A percentile compares a stretch with the other conserved stretches of the same genome.
Evolutionary conservation across 2,888 invertebrate species (phyloP).

Genomic region (Mamestra brassicae): DNA sequence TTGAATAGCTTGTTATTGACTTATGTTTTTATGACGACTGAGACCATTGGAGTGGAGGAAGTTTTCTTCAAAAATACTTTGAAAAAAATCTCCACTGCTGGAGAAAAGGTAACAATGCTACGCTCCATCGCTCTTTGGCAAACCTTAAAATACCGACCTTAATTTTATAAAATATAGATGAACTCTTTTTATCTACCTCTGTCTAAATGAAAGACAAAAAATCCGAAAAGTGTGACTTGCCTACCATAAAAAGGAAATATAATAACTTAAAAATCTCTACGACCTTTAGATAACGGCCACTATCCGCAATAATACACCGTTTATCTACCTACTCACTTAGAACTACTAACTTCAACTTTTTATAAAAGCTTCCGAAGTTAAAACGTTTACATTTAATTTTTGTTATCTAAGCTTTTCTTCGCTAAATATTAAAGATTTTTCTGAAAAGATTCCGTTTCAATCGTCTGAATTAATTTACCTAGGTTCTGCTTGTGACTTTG

Average conservation of each 20-base stretch:
- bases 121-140: too few relatives aligned
- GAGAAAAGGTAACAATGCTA: too few relatives aligned
- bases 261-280: too few relatives aligned
- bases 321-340: constrained; percentile 3
- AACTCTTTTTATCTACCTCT: too few relatives aligned
- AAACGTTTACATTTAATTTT: background rate
- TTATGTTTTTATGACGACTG: too few relatives aligned
- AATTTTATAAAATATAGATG: background rate
- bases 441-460: background rate
- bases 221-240: background rate
- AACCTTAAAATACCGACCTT: too few relatives aligned
- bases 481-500: background rate
- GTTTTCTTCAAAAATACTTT: too few relatives aligned
- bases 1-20: too few relatives aligned
- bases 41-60: too few relatives aligned
- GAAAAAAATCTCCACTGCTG: too few relatives aligned
- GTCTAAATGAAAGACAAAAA: background rate
- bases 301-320: background rate
- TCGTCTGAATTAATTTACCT: background rate
- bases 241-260: too few relatives aligned
- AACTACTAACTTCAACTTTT: background rate
- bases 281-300: background rate
- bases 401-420: background rate
- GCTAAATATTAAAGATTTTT: background rate
- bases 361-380: constrained; percentile 8